phyloP scores from a whole-genome alignment of 2,113 vertebrate species.

The Plecturocebus donacophilus region DNA sequence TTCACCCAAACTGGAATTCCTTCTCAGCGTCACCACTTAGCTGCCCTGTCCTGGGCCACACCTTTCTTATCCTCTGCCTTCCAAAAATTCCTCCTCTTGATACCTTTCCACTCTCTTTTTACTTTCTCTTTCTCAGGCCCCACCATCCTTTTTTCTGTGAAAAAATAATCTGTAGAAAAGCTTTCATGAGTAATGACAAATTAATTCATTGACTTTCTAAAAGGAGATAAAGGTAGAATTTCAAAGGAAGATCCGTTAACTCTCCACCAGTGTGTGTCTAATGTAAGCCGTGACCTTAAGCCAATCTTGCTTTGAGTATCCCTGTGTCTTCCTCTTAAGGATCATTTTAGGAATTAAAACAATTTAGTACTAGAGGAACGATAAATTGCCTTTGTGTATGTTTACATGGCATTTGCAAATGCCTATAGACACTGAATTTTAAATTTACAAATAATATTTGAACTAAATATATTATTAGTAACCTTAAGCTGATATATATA shows the following conservation, averaged over 20 bases:
- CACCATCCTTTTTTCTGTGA: not conserved
- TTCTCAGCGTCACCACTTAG: not conserved
- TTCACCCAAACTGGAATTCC: not conserved
- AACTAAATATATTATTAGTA: not conserved
- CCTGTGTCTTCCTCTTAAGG: not conserved
- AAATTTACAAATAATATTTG: not conserved
- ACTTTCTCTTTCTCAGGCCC: not conserved
- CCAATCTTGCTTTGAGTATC: not conserved
- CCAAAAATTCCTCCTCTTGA: not conserved
- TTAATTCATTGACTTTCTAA: not conserved
- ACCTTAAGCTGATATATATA: not conserved
- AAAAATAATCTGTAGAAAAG: not conserved
- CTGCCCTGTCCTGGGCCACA: not conserved
- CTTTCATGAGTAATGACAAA: not conserved
- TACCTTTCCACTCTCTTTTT: not conserved
- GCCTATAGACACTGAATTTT: not conserved
- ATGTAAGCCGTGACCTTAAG: not conserved
- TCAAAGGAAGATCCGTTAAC: not conserved
- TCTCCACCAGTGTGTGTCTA: accelerated
- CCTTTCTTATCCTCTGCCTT: not conserved
- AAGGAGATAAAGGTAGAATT: not conserved
- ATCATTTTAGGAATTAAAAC: not conserved
- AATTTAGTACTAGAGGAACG: not conserved
- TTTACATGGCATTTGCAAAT: not conserved
- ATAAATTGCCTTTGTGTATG: not conserved